Conservation (phyloP, 1,140 invertebrate genomes). For the Adoxophyes honmai region DNA sequence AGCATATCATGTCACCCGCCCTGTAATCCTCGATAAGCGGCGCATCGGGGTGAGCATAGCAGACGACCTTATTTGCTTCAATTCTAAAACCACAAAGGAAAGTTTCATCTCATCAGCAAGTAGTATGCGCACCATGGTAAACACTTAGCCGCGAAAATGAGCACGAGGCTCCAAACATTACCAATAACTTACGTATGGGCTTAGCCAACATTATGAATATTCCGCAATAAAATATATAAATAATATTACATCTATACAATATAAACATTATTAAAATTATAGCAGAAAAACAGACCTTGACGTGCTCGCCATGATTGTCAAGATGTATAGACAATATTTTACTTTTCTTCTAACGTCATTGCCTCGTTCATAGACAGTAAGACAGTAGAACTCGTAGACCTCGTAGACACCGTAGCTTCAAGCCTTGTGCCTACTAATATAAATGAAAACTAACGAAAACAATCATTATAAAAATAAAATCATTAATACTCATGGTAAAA, state of each 20-base stretch:
- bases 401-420: too few relatives aligned
- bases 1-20: constrained; percentile 99
- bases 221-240: constrained; percentile 28
- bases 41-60: constrained; percentile 96
- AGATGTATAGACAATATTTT: constrained; percentile 41
- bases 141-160: constrained; percentile 7
- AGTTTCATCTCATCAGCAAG: constrained; percentile 38
- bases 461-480: too few relatives aligned
- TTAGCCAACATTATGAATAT: constrained; percentile 39
- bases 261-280: constrained; percentile 55
- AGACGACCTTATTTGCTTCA: constrained; percentile 89
- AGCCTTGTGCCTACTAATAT: too few relatives aligned
- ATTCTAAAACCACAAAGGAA: constrained; percentile 78
- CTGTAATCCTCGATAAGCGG: constrained; percentile 98
- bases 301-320: constrained; percentile 75
- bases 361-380: background rate
- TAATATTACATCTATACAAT: constrained; percentile 24
- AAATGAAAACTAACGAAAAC: too few relatives aligned
- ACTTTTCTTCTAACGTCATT: constrained; percentile 15
- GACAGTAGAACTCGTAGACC: too few relatives aligned
- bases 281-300: constrained; percentile 73
- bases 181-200: constrained; percentile 45
- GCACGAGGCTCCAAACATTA: constrained; percentile 12
- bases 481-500: too few relatives aligned
- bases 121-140: constrained; percentile 35